A percentile compares a stretch with the other conserved stretches of the same genome.
These are phyloP conservation scores for Tupaia chinensis DNA, from an alignment of 2,113 vertebrate species.

Conservation along the genomic window DNA sequence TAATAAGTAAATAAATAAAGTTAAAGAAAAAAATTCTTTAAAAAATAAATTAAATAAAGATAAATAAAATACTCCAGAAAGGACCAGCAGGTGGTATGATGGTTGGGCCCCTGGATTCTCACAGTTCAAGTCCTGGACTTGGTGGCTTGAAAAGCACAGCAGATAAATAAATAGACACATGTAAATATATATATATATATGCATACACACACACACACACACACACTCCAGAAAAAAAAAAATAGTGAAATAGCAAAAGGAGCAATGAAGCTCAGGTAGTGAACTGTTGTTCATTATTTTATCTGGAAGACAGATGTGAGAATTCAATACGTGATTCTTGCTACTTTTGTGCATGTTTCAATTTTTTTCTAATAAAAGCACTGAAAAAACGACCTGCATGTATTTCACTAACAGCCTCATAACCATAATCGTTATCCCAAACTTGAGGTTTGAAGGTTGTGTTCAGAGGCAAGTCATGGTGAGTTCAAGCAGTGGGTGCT, in stretches of 20 bases:
- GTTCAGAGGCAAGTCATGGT: background rate
- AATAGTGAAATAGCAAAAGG: background rate
- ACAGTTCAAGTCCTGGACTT: too few species aligned
- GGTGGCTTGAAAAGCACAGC: too few species aligned
- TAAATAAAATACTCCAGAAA: too few species aligned
- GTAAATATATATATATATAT: too few species aligned
- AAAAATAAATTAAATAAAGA: too few species aligned
- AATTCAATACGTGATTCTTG: background rate
- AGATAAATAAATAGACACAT: too few species aligned
- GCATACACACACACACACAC: too few species aligned
- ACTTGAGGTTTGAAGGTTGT: background rate
- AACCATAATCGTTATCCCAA: background rate
- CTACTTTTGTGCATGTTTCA: background rate
- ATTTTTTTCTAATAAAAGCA: background rate
- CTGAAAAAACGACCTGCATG: background rate
- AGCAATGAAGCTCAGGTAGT: background rate
- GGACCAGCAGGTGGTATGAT: too few species aligned
- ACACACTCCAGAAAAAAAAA: background rate
- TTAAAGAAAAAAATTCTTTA: too few species aligned
- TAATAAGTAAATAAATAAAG: too few species aligned
- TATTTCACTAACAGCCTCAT: background rate
- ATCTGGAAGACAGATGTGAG: too few species aligned
- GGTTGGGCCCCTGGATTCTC: too few species aligned
- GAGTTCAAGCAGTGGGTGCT: rapidly evolving
- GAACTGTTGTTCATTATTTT: background rate